A percentile compares a stretch with the other conserved stretches of the same genome.
These are phyloP conservation scores for Chironomus striatipennis DNA, from an alignment of 1,140 invertebrate genomes.

Conservation along the genomic window DNA sequence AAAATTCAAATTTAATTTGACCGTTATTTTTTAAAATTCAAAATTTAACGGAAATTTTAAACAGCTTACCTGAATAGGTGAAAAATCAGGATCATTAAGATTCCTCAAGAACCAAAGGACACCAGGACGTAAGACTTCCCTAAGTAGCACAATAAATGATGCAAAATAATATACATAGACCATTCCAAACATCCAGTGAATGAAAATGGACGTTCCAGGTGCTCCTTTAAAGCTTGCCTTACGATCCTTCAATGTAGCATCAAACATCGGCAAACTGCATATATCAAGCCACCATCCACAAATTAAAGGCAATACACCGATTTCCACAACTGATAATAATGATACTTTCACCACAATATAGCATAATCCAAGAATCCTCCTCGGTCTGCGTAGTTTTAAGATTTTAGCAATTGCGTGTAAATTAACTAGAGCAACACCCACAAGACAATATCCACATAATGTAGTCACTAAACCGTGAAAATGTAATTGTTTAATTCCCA, in stretches of 20 bases:
- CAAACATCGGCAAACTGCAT: constrained; percentile 91
- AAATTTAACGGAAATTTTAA: constrained; percentile 27
- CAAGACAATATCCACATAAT: constrained; percentile 84
- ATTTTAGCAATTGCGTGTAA: constrained; percentile 71
- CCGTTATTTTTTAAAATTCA: constrained; percentile 21
- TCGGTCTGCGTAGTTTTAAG: constrained; percentile 67
- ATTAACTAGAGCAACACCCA: constrained; percentile 74
- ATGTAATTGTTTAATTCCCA: constrained; percentile 67
- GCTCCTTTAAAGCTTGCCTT: constrained; percentile 78
- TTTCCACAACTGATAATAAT: constrained; percentile 85
- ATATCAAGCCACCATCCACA: constrained; percentile 99
- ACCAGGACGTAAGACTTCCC: constrained; percentile 91
- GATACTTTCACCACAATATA: constrained; percentile 98
- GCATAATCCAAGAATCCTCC: constrained; percentile 82
- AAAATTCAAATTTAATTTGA: too few species aligned
- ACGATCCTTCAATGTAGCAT: constrained; percentile 80
- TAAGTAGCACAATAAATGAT: constrained; percentile 85
- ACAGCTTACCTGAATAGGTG: constrained; percentile 93
- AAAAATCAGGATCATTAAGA: constrained; percentile 98
- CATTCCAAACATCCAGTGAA: constrained; percentile 99
- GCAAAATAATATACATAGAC: constrained; percentile 99
- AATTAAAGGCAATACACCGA: constrained; percentile 90
- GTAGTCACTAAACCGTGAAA: constrained; percentile 92
- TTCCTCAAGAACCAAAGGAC: constrained; percentile 96
- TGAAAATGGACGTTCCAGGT: constrained; percentile 94